Conservation (phyloP, 2,113 vertebrate species). For the Eulemur macaco region DNA sequence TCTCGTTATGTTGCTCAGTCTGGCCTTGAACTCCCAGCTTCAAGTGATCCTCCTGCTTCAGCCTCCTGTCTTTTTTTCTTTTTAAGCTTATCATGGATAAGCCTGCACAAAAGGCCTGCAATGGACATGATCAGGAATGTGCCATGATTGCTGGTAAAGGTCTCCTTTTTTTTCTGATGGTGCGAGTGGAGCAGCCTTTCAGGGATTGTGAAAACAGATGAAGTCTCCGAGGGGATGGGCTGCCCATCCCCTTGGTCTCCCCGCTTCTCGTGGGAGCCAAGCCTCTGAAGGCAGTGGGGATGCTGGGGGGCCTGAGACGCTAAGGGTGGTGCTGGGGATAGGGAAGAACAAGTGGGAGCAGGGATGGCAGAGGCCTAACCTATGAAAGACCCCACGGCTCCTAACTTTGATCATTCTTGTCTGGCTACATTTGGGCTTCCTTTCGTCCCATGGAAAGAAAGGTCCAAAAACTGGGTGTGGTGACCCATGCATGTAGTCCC, state of each 20-base stretch:
- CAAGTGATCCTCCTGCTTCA: no score
- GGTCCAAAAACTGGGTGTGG: neutral
- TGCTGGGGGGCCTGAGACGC: neutral
- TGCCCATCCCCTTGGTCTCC: no score
- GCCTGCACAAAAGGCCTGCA: neutral
- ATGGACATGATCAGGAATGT: neutral
- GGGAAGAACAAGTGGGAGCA: neutral
- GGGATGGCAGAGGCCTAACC: no score
- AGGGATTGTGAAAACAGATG: neutral
- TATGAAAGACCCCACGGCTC: neutral
- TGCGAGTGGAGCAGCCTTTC: neutral
- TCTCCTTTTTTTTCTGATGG: neutral
- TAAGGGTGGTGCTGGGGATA: neutral
- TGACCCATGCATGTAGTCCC: no score
- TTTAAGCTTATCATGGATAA: no score
- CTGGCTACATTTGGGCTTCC: neutral
- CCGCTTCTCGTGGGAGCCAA: fast-evolving
- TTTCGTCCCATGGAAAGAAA: neutral
- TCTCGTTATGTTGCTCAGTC: no score
- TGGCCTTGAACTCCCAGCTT: no score
- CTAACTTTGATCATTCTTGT: neutral
- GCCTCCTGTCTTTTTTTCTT: neutral
- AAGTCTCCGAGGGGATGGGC: neutral
- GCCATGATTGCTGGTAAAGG: neutral
- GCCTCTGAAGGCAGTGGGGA: neutral